phyloP scores from a whole-genome alignment of 1,140 invertebrate genomes.

The Bombus fervidus region DNA sequence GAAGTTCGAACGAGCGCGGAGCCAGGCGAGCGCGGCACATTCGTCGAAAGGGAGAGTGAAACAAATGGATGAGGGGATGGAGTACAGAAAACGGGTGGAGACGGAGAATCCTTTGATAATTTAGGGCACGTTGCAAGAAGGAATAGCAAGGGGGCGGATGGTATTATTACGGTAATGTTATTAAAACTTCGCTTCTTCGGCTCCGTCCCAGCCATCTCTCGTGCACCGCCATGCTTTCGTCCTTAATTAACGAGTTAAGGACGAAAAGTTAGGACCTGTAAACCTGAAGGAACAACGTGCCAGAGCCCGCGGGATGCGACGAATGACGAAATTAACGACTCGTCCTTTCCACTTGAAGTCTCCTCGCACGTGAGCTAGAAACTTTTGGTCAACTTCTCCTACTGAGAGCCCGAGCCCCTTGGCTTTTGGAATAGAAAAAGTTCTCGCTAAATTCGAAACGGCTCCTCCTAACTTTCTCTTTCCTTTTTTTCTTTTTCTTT shows the following conservation, averaged over 20 bases:
- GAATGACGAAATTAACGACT: conserved; percentile 73
- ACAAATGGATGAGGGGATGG: not conserved
- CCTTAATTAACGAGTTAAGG: conserved; percentile 75
- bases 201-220: conserved; percentile 35
- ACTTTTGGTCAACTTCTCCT: conserved; percentile 62
- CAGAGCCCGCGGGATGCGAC: conserved; percentile 64
- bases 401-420: conserved; percentile 5
- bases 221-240: conserved; percentile 58
- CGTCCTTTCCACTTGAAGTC: conserved; percentile 59
- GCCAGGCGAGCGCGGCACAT: not conserved
- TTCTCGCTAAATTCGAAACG: conserved; percentile 43
- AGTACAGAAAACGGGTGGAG: not conserved
- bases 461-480: not conserved
- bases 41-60: conserved; percentile 25
- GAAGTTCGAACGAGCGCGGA: not conserved
- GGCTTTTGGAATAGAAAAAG: conserved; percentile 43
- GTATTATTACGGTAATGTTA: conserved; percentile 75
- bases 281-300: conserved; percentile 69
- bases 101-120: conserved; percentile 69
- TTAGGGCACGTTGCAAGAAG: conserved; percentile 63
- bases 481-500: not conserved
- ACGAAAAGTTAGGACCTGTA: conserved; percentile 72
- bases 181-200: conserved; percentile 72
- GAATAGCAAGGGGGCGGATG: conserved; percentile 54
- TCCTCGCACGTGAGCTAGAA: conserved; percentile 56